Base-by-base conservation (phyloP, 2,113 vertebrate species). In the Arenaria interpres region DNA sequence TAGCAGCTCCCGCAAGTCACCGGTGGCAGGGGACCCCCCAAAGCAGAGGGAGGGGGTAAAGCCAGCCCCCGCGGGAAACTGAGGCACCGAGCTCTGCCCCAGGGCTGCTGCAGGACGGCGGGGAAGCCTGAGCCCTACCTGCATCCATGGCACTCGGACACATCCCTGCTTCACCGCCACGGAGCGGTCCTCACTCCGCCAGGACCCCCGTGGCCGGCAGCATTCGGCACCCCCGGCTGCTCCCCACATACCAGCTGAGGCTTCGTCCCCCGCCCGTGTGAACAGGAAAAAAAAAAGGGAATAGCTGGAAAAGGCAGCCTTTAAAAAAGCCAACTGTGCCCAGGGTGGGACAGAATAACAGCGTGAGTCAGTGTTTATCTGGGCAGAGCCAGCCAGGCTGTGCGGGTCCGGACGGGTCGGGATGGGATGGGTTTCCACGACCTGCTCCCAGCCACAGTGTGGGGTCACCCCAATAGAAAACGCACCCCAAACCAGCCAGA, bases 321-420 rank as follows among this genome's bases (percentile, higher is more conserved):
- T 46, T 45, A 93, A 95, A 86, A 96, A 67, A 87, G 91, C 79
- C 14, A 10, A 22, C 83, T n/a, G 72, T 94, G 90, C 95, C 95
- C 93, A 67, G 97, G 92, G 88, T 87, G 92, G 85, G 92, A 93
- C 88, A 50, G 90, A 95, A 92, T 80, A 95, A 90, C 92, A 86
- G 43, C 66, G 12, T 96, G 93, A 96, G 93, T 97, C 95, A 93
- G 80, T 85, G 93, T 96, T 85, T 92, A 13, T 94, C 79, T 89
- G 85, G 89, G 89, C 96, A 96, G 74, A 60, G 75, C 48, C 4
- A 5, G 56, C n/a, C 3, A 1, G 90, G 88, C 82, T 56, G 76
- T 0, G 30, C 22, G 0, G 84, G 92, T 33, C 21, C 3, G 77
- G 75, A 23, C 15, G 8, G 66, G 50, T 56, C 3, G 1, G 50